These are phyloP conservation scores for Cybosia mesomella DNA, from an alignment of 2,888 invertebrate genomes.

Conservation along the genomic window DNA sequence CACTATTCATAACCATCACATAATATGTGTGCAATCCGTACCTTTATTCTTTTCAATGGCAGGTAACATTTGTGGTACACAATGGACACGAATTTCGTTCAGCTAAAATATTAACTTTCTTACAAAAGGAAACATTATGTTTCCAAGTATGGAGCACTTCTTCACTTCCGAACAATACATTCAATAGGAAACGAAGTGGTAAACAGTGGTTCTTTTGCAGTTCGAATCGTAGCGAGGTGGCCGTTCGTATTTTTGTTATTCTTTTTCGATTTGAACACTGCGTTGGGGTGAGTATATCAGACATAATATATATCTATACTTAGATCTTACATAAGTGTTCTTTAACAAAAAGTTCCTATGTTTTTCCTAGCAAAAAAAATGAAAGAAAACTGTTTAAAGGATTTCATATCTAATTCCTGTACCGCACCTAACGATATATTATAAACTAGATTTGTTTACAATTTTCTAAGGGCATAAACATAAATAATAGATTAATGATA, in stretches of 20 bases:
- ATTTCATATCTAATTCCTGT: not conserved
- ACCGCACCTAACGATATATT: not conserved
- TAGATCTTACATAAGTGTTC: constrained; percentile 1
- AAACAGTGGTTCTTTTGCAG: constrained; percentile 79
- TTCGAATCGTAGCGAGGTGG: constrained; percentile 61
- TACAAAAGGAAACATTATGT: constrained; percentile 84
- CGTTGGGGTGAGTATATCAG: constrained; percentile 9
- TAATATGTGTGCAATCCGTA: constrained; percentile 78
- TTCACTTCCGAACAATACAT: constrained; percentile 85
- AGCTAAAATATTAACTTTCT: constrained; percentile 85
- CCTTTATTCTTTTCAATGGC: constrained; percentile 73
- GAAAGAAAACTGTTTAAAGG: not conserved
- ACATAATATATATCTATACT: not conserved
- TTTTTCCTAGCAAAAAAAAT: not conserved
- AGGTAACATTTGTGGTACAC: constrained; percentile 79
- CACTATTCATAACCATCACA: constrained; percentile 69
- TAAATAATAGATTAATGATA: constrained; percentile 24
- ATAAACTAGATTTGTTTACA: constrained; percentile 11
- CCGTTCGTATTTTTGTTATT: constrained; percentile 39
- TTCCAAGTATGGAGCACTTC: constrained; percentile 83
- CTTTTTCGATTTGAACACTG: constrained; percentile 15
- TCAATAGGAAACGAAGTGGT: constrained; percentile 85
- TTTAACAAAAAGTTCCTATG: not conserved
- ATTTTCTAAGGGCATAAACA: constrained; percentile 29
- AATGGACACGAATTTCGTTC: constrained; percentile 80